Evolutionary conservation across 1,140 invertebrate genomes (phyloP), one percentile per base, ranked within the genome.

Genomic region (Caerostris darwini): DNA sequence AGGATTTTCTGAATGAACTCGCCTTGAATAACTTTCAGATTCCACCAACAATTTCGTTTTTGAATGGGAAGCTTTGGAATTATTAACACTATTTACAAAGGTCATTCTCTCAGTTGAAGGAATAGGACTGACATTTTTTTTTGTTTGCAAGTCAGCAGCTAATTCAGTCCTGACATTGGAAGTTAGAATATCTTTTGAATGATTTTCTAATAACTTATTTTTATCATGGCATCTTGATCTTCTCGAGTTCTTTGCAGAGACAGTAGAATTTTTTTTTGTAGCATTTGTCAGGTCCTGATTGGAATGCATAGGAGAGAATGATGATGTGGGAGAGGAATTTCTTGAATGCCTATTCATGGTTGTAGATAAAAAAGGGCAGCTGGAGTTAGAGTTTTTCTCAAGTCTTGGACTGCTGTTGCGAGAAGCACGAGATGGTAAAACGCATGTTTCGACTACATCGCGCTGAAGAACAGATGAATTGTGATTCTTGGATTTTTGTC

Each of bases 221-320:
- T 91, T 81, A 71, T 59, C 86, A 59, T 86, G 54, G 87, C 34
- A 50, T 53, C n/a, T 12, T 64, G 50, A 34, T 34, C 69, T 54
- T 69, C 56, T 61, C 83, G 82, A 57, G 71, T 54, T 59, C 12
- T 59, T 56, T n/a, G 83, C 7, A 53, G 93, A 95, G 83, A 94
- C 94, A 93, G 85, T 34, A 94, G 87, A 92, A 86, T 82, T 64
- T n/a, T 95, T 93, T n/a, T 97, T 97, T 5, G 97, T 97, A 95
- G 97, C 97, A 96, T 97, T 97, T 90, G 97, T 97, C 95, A 97
- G 96, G 88, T 95, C 95, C 91, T 93, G 58, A 57, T 19, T 85
- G 90, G 90, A 94, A 94, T 94, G 94, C n/a, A 50, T 56, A 61
- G n/a, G 53, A 64, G 82, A 34, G 82, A 7, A 71, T 17, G 67